Evolutionary conservation across 2,113 vertebrate genomes (phyloP), one percentile per base, ranked within the genome.

Genomic region (Calonectris borealis): DNA sequence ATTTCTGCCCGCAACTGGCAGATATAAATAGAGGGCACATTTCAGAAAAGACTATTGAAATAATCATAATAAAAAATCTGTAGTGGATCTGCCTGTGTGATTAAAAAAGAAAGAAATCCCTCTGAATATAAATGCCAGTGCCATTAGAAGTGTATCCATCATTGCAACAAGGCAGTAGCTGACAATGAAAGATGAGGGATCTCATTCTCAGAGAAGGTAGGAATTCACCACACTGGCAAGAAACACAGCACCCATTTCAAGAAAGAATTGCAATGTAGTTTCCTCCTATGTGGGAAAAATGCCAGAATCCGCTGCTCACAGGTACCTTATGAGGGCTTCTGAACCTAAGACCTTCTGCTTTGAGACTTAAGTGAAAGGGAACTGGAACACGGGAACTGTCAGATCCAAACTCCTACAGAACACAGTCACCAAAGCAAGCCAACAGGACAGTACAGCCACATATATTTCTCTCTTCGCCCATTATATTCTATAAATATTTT

Each of bases 81-180:
- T 60, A 80, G 49, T 87, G 64, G 42, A 90, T n/a, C 17, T 65
- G 66, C 58, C 40, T 54, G 13, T 13, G 31, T 81, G 57, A 80
- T 76, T 84, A 88, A 87, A 95, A 93, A 83, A 83, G 46, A 77
- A 90, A 81, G 38, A 75, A 71, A 91, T 60, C 76, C 65, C 58
- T 61, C 88, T 75, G 75, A 78, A 85, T 86, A 73, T 88, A 93
- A 96, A 86, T 88, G 76, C 51, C 25, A 64, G 24, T 61, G 54
- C 20, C 44, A 86, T 88, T 61, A 87, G 34, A 90, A 86, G 34
- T 13, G 16, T 70, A 93, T 91, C 55, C 38, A 78, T 71, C 36
- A 64, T 22, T 57, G 57, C 64, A 65, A 76, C 51, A 70, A 71
- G 34, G 52, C 85, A 75, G 44, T 26, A 55, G 24, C 21, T 81